Percentiles rank a stretch among this genome's conserved stretches.
Conservation (phyloP, 2,113 vertebrate species). For the Ramphastos sulfuratus region DNA sequence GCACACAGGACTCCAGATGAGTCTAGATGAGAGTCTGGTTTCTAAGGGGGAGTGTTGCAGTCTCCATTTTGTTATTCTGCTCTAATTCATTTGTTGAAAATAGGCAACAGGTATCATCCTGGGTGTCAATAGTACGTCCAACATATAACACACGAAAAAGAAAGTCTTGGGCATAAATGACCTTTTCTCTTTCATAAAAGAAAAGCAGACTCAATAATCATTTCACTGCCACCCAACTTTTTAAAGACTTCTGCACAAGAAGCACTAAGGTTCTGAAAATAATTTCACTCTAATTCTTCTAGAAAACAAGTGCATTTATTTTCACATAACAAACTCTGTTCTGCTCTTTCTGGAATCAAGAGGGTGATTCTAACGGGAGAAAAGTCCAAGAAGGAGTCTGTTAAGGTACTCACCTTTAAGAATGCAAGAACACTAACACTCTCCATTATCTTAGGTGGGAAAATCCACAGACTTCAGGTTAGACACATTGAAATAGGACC, state of each 20-base stretch:
- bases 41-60: neutral
- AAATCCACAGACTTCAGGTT: neutral
- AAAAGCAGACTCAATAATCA: neutral
- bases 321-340: neutral
- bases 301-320: neutral
- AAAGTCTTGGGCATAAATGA: neutral
- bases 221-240: neutral
- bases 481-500: neutral
- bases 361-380: neutral
- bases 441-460: neutral
- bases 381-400: neutral
- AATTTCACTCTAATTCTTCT: neutral
- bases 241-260: neutral
- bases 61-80: neutral
- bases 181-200: neutral
- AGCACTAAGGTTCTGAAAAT: neutral
- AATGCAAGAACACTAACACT: neutral
- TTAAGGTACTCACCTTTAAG: neutral
- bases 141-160: no score
- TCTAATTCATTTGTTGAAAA: neutral
- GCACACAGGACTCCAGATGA: no score
- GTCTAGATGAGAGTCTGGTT: fast-evolving
- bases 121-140: neutral
- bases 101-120: neutral
- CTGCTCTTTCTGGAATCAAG: neutral